Base-by-base conservation (phyloP, 2,888 invertebrate genomes). In the Ametastegia equiseti region DNA sequence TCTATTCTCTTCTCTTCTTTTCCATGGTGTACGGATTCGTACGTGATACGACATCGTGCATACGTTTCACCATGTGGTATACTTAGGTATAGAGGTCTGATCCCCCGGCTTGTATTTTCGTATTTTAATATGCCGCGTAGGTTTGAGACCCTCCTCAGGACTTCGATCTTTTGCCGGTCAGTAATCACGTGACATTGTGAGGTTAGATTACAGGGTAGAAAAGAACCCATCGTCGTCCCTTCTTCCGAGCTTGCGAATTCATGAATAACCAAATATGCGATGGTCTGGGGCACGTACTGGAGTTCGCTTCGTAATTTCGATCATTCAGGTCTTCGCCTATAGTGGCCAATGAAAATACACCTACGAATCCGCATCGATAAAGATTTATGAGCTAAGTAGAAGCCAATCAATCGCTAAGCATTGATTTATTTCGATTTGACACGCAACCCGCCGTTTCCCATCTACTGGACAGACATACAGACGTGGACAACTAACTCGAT, bases 171-270 rank as follows among this genome's bases (percentile, higher is more conserved):
- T n/a, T 19, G 11, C 57, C 84, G 84, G 83, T 83, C 86, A 87
- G 87, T 87, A 89, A 89, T 89, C 89, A 88, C 86, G 81, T 86
- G 86, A 89, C 89, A 89, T 89, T 88, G 89, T 88, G 85, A 83
- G 83, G 83, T 85, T 87, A 88, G 90, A 89, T 89, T 89, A 89
- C 85, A 86, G 87, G 88, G 87, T 88, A 85, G 67, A n/a, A n/a
- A 57, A 77, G 63, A 27, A 50, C 57, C 69, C 39, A 67, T 39
- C 69, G 39, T 54, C 57, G 36, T 67, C 36, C 67, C 67, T n/a
- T n/a, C n/a, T n/a, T n/a, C n/a, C 60, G 78, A 54, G 27, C 54
- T 75, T 82, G 84, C 87, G 88, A 89, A 88, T 89, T 88, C 83
- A 89, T 89, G 89, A 89, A 87, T 88, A 88, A 89, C 88, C 86